Conservation (phyloP, 2,797 vertebrate species). For the Pseudochromis fuscus region DNA sequence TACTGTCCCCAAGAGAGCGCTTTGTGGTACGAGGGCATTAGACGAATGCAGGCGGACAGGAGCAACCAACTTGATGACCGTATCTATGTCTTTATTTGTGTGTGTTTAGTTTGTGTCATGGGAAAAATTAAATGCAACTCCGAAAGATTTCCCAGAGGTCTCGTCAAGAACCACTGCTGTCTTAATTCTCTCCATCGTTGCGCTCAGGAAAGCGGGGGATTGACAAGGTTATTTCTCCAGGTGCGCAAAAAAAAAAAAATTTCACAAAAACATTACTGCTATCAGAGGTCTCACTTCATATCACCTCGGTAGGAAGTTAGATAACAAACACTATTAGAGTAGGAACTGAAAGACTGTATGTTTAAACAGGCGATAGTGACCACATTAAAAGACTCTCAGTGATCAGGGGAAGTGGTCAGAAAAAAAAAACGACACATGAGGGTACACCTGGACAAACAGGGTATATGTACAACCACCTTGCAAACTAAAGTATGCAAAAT, state of each 20-base stretch:
- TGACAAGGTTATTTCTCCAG: constrained; percentile 56
- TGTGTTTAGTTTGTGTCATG: constrained; percentile 33
- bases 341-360: constrained; percentile 39
- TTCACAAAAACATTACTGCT: constrained; percentile 19
- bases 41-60: constrained; percentile 53
- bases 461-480: constrained; percentile 10
- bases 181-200: constrained; percentile 9
- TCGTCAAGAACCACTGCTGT: constrained; percentile 25
- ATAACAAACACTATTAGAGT: constrained; percentile 51
- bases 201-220: constrained; percentile 8
- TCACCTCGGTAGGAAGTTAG: constrained; percentile 55
- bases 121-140: constrained; percentile 44
- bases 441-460: constrained; percentile 59
- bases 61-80: constrained; percentile 39
- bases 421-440: constrained; percentile 50
- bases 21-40: constrained; percentile 55
- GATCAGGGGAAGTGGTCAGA: constrained; percentile 25
- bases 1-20: constrained; percentile 48
- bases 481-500: constrained; percentile 36
- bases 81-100: constrained; percentile 31
- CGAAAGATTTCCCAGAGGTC: constrained; percentile 56
- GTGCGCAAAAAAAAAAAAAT: constrained; percentile 32
- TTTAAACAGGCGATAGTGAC: constrained; percentile 60
- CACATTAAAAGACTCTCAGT: constrained; percentile 47
- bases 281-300: constrained; percentile 55